phyloP scores from a whole-genome alignment of 2,888 invertebrate genomes.

The Folsomia manolachei region DNA sequence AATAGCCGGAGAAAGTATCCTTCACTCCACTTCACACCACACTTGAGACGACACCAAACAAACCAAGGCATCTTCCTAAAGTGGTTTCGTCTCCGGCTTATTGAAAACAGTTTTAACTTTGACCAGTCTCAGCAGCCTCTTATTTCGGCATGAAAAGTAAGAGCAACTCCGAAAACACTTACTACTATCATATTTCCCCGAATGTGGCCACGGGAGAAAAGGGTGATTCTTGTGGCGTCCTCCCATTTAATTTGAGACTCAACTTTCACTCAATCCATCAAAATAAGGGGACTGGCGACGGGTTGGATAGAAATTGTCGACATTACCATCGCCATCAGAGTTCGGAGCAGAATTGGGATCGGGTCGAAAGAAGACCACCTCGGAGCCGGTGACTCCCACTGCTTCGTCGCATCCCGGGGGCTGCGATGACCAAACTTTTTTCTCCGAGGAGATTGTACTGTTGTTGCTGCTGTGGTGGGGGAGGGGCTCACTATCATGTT shows the following conservation, averaged over 20 bases:
- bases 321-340: too few species aligned
- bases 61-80: neutral
- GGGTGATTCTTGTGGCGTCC: neutral
- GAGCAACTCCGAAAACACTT: neutral
- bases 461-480: constrained; percentile 33
- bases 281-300: neutral
- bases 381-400: constrained; percentile 7
- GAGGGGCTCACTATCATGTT: constrained; percentile 24
- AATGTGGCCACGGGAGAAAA: neutral
- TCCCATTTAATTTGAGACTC: too few species aligned
- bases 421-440: constrained; percentile 44
- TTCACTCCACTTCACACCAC: neutral
- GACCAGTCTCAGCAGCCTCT: too few species aligned
- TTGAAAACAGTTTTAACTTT: too few species aligned
- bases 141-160: neutral
- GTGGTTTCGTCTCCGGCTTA: too few species aligned
- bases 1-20: neutral
- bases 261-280: neutral
- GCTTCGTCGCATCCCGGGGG: constrained; percentile 9
- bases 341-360: neutral
- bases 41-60: neutral
- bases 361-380: neutral
- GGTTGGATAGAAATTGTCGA: too few species aligned
- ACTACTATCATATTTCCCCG: neutral
- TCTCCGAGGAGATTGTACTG: constrained; percentile 41